Evolutionary conservation across 2,113 vertebrate species (phyloP).

Genomic region (Hypanus sabinus): DNA sequence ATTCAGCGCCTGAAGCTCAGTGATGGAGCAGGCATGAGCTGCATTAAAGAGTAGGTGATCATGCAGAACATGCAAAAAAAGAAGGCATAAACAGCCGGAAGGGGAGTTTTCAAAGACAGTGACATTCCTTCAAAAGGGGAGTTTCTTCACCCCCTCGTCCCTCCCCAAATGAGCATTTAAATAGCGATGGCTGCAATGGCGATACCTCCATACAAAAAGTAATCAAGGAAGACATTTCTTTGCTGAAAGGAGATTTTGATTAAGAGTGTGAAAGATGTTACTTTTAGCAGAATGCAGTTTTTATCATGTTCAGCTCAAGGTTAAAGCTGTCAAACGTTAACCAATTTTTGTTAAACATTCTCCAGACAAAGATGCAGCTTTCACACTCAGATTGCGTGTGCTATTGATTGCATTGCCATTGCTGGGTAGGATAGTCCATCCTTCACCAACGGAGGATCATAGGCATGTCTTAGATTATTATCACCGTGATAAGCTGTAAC

Average conservation of each 20-base stretch:
- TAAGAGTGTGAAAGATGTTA: constrained; percentile 81
- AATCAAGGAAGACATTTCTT: constrained; percentile 44
- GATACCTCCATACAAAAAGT: constrained; percentile 44
- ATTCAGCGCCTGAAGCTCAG: constrained; percentile 74
- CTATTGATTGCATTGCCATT: constrained; percentile 52
- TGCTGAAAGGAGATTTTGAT: constrained; percentile 58
- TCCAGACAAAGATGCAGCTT: constrained; percentile 57
- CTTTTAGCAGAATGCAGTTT: constrained; percentile 40
- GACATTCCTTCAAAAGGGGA: constrained; percentile 63
- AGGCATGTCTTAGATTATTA: constrained; percentile 70
- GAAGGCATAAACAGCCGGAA: constrained; percentile 52
- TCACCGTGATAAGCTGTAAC: constrained; percentile 76
- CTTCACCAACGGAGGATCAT: constrained; percentile 67
- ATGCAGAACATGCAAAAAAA: constrained; percentile 67
- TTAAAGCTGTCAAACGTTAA: constrained; percentile 39
- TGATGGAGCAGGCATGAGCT: constrained; percentile 49
- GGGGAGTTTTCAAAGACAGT: constrained; percentile 57
- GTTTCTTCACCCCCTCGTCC: neutral
- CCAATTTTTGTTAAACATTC: constrained; percentile 37
- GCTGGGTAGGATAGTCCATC: constrained; percentile 60
- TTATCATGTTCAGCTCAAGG: constrained; percentile 41
- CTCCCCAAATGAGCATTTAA: neutral
- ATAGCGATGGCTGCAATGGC: constrained; percentile 33
- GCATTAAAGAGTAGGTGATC: constrained; percentile 58
- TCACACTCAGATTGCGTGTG: constrained; percentile 61